Conservation (phyloP, 2,797 vertebrate species). For the Malurus leucopterus region DNA sequence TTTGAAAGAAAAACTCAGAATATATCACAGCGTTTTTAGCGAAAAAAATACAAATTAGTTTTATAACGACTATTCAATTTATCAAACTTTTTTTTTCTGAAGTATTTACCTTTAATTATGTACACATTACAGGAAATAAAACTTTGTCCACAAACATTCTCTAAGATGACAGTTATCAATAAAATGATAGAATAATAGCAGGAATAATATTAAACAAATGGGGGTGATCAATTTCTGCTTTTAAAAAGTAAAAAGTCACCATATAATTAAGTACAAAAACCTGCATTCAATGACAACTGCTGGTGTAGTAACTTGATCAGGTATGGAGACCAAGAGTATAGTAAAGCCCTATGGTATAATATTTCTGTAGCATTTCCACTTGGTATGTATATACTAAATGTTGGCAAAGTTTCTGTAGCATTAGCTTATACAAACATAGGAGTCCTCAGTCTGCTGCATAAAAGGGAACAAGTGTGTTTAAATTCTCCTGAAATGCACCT, state of each 20-base stretch:
- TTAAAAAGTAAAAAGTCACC: conserved; percentile 79
- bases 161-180: conserved; percentile 71
- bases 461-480: conserved; percentile 54
- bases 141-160: conserved; percentile 70
- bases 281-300: conserved; percentile 79
- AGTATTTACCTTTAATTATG: conserved; percentile 73
- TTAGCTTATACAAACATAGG: conserved; percentile 65
- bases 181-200: conserved; percentile 67
- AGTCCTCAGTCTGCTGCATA: conserved; percentile 70
- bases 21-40: conserved; percentile 72
- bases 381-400: conserved; percentile 56
- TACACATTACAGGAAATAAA: conserved; percentile 71
- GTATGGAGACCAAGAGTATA: conserved; percentile 76
- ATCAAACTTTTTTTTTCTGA: conserved; percentile 69
- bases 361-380: conserved; percentile 69
- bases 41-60: conserved; percentile 70
- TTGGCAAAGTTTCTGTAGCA: conserved; percentile 71
- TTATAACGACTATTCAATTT: conserved; percentile 72
- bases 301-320: conserved; percentile 79
- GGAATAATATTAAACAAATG: conserved; percentile 69
- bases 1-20: conserved; percentile 64
- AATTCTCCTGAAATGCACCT: conserved; percentile 67
- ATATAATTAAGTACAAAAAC: conserved; percentile 80
- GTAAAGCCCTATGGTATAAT: conserved; percentile 74
- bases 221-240: conserved; percentile 65